These are phyloP conservation scores for Pedetes capensis DNA, from an alignment of 2,113 vertebrate genomes.

Conservation along the genomic window DNA sequence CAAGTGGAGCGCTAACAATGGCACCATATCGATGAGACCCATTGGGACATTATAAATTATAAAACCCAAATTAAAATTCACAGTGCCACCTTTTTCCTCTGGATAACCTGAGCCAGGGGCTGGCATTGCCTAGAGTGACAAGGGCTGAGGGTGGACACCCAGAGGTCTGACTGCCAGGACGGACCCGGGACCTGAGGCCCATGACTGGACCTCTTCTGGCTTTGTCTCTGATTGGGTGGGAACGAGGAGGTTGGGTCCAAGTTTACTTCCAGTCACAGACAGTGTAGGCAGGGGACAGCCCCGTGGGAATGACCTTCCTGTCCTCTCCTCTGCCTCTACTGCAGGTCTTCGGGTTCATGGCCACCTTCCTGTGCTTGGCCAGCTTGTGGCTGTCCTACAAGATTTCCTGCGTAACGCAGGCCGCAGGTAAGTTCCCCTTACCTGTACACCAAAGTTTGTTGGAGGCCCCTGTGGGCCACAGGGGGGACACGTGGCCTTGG, in stretches of 20 bases:
- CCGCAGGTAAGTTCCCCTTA: constrained; percentile 84
- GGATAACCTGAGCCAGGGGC: background rate
- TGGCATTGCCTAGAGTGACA: background rate
- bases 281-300: accelerated
- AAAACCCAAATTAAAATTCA: background rate
- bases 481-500: background rate
- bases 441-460: background rate
- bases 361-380: constrained; percentile 90
- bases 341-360: constrained; percentile 93
- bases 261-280: background rate
- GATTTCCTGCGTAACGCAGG: constrained; percentile 89
- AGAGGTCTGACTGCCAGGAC: background rate
- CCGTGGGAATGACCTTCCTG: background rate
- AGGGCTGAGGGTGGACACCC: background rate
- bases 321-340: constrained; percentile 54
- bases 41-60: background rate
- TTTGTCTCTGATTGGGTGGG: background rate
- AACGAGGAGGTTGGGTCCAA: accelerated
- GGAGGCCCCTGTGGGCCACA: background rate
- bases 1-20: background rate
- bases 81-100: background rate
- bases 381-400: constrained; percentile 94
- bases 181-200: background rate
- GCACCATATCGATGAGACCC: background rate
- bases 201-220: background rate